Percentiles rank a stretch among this genome's conserved stretches.
Evolutionary conservation across 2,797 vertebrate genomes (phyloP).

Genomic region (Spinus olivaceus): DNA sequence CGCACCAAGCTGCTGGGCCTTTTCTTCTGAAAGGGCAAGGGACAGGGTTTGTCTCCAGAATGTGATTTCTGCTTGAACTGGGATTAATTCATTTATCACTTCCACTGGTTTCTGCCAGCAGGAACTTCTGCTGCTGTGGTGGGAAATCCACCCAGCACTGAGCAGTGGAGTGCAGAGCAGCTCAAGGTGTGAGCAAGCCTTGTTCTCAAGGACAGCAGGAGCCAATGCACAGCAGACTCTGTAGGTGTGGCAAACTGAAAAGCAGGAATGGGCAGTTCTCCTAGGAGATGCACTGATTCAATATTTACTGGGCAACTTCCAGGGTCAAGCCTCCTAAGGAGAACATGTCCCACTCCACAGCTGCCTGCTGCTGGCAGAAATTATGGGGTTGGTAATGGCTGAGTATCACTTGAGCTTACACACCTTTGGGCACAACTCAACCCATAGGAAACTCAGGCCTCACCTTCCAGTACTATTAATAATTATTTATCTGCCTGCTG

Average conservation of each 20-base stretch:
- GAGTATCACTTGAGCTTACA: background rate
- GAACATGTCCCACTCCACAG: background rate
- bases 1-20: background rate
- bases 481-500: background rate
- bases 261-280: background rate
- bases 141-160: background rate
- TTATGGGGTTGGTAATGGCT: background rate
- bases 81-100: background rate
- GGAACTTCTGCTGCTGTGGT: background rate
- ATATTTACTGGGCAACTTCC: background rate
- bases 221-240: background rate
- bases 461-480: background rate
- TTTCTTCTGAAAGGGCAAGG: background rate
- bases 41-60: background rate
- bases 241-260: background rate
- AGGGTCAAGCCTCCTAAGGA: background rate
- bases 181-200: background rate
- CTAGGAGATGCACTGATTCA: background rate
- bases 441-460: background rate
- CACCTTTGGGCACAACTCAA: background rate
- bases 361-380: background rate
- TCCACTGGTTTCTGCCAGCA: constrained; percentile 11
- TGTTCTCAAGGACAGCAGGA: background rate
- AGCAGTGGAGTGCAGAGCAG: background rate
- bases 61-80: background rate